Evolutionary conservation across 1,140 invertebrate genomes (phyloP).

Genomic region (Oscheius sp.): DNA sequence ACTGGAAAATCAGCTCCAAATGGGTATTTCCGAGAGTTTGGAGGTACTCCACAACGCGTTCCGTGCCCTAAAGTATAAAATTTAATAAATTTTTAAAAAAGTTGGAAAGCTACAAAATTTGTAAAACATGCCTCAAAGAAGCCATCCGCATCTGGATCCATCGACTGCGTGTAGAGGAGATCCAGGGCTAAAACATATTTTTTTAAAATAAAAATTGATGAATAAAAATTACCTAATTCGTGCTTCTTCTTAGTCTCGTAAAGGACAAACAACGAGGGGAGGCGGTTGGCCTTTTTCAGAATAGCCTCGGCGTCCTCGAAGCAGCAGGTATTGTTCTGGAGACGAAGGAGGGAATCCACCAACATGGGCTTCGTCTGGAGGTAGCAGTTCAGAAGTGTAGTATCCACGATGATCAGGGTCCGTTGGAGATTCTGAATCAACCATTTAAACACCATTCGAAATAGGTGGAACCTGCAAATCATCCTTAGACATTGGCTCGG

Average conservation of each 20-base stretch:
- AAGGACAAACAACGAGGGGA: conserved; percentile 27
- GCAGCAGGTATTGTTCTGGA: conserved; percentile 21
- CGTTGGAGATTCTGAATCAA: not conserved
- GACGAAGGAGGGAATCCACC: conserved; percentile 29
- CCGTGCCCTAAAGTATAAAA: no score
- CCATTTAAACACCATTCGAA: no score
- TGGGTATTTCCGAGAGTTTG: conserved; percentile 32
- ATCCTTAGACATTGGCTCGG: conserved; percentile 1
- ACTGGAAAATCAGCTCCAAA: conserved; percentile 19
- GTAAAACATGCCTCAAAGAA: no score
- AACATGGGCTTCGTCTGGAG: conserved; percentile 37
- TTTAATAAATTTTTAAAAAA: no score
- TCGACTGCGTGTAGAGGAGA: conserved; percentile 20
- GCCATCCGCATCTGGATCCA: conserved; percentile 3
- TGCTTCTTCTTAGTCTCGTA: conserved; percentile 31
- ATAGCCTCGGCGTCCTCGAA: conserved; percentile 35
- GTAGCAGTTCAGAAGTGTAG: conserved; percentile 27
- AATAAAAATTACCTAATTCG: conserved; percentile 18
- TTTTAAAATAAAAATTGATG: not conserved
- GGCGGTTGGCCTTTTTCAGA: conserved; percentile 11
- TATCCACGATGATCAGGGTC: conserved; percentile 26
- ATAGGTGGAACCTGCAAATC: no score
- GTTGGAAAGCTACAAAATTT: no score
- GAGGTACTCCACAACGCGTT: conserved; percentile 24
- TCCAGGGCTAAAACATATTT: conserved; percentile 23